A percentile compares a stretch with the other conserved stretches of the same genome.
Evolutionary conservation across 2,797 vertebrate species (phyloP).

Genomic region (Coranthus polyacanthus): DNA sequence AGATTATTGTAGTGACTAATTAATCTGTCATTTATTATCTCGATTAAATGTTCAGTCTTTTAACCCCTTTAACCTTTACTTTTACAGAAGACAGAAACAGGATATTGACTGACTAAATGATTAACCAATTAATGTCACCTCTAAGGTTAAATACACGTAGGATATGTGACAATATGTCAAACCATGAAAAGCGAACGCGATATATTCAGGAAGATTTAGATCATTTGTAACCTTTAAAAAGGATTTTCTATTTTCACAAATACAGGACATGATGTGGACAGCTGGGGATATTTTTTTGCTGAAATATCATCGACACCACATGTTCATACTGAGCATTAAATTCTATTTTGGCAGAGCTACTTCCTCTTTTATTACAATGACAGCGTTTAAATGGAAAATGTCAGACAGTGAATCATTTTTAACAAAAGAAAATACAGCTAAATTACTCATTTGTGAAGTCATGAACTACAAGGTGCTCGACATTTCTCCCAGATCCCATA

Average conservation of each 20-base stretch:
- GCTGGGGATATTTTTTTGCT: slow-evolving; percentile 50
- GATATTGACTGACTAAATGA: too few relatives aligned
- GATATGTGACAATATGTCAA: too few relatives aligned
- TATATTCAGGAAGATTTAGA: slow-evolving; percentile 1
- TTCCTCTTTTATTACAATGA: slow-evolving; percentile 82
- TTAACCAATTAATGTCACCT: too few relatives aligned
- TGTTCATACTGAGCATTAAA: slow-evolving; percentile 37
- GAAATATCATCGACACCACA: slow-evolving; percentile 47
- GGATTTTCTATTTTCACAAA: slow-evolving; percentile 14
- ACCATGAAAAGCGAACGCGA: background rate
- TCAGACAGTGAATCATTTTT: slow-evolving; percentile 17
- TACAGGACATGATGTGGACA: slow-evolving; percentile 16
- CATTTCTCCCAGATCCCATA: slow-evolving; percentile 86
- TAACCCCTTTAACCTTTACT: background rate
- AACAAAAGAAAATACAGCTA: slow-evolving; percentile 27
- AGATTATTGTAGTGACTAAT: too few relatives aligned
- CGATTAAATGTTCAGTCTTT: background rate
- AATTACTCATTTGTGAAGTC: background rate
- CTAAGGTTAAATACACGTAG: too few relatives aligned
- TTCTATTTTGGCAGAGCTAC: slow-evolving; percentile 69
- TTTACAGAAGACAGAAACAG: background rate
- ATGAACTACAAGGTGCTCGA: slow-evolving; percentile 17
- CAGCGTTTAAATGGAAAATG: slow-evolving; percentile 60
- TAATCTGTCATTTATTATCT: background rate
- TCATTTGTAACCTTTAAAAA: background rate